These are phyloP conservation scores for Triplophysa siluroides DNA, from an alignment of 2,113 vertebrate genomes.

Conservation along the genomic window DNA sequence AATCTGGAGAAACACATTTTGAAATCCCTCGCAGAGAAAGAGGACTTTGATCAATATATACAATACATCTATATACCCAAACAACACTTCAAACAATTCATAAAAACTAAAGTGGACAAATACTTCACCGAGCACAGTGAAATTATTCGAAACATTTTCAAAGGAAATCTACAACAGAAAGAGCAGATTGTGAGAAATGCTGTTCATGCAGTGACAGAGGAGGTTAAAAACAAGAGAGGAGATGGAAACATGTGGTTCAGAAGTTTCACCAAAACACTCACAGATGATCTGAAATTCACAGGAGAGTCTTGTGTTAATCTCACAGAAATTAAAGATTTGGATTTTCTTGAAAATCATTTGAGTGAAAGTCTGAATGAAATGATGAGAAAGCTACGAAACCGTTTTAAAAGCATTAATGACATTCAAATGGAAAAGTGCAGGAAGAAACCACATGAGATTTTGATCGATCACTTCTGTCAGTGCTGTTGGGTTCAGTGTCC, in stretches of 20 bases:
- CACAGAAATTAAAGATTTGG: conserved; percentile 41
- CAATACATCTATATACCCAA: conserved; percentile 59
- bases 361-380: too few relatives aligned
- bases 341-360: too few relatives aligned
- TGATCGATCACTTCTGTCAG: conserved; percentile 46
- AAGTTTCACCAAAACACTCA: conserved; percentile 28
- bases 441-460: conserved; percentile 27
- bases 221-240: conserved; percentile 13
- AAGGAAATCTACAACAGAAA: conserved; percentile 17
- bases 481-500: conserved; percentile 53
- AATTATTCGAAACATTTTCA: not conserved
- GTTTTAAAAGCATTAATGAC: not conserved
- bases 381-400: too few relatives aligned
- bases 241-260: not conserved
- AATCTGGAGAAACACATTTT: too few relatives aligned
- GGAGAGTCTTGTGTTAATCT: conserved; percentile 22
- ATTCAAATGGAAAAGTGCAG: conserved; percentile 22
- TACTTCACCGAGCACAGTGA: not conserved
- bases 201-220: conserved; percentile 42
- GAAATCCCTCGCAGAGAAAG: conserved; percentile 57
- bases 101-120: conserved; percentile 39
- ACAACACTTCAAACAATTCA: conserved; percentile 58
- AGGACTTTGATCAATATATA: conserved; percentile 61
- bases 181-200: conserved; percentile 43
- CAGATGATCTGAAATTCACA: conserved; percentile 44